Evolutionary conservation across 2,797 vertebrate species (phyloP).

Genomic region (Pagetopsis macropterus): DNA sequence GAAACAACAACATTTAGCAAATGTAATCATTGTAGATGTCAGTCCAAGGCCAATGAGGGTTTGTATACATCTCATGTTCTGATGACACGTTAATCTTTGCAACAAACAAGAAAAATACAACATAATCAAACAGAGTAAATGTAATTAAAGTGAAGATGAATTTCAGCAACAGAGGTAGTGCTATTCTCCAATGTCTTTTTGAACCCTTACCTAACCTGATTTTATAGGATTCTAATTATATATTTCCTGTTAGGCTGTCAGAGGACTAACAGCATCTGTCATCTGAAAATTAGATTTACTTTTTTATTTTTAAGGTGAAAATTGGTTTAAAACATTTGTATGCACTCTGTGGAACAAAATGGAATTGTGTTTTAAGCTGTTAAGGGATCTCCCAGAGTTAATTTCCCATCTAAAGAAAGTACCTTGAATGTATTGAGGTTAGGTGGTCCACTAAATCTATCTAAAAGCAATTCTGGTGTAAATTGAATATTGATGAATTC

Average conservation of each 20-base stretch:
- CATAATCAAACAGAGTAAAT: background rate
- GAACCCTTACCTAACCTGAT: background rate
- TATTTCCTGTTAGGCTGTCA: background rate
- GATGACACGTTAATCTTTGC: background rate
- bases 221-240: background rate
- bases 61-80: slow-evolving; percentile 2
- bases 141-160: slow-evolving; percentile 7
- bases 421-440: background rate
- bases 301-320: slow-evolving; percentile 2
- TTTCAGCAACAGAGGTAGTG: background rate
- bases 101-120: background rate
- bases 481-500: background rate
- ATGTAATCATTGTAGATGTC: background rate
- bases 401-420: slow-evolving; percentile 7
- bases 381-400: background rate
- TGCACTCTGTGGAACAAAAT: background rate
- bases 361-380: background rate
- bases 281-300: slow-evolving; percentile 7
- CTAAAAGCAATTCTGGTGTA: background rate
- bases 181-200: slow-evolving; percentile 1
- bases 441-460: background rate
- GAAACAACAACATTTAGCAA: background rate
- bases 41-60: background rate
- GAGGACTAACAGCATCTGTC: background rate
- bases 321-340: slow-evolving; percentile 5